Base-by-base conservation (phyloP, 2,113 vertebrate species). In the Sylvietta virens region DNA sequence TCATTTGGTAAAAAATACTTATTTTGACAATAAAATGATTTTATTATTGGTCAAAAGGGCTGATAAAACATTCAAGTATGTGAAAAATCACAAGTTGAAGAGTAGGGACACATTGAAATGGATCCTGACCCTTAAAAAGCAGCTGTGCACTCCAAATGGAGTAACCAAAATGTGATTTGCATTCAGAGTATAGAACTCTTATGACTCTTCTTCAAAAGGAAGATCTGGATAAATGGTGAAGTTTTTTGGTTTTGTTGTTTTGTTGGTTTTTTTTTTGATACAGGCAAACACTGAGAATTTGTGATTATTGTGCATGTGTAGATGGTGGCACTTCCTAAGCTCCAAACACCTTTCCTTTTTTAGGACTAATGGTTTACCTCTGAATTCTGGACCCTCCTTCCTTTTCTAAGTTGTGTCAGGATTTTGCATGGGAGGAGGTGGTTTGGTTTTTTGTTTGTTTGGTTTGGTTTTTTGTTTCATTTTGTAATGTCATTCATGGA, bases 11-110 rank as follows among this genome's bases (percentile, higher is more conserved):
- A 88, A 92, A 94, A 84, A 28, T 66, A 91, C 44, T 88, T 96
- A 76, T 92, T 84, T 90, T 98, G 73, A 93, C 91, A 96, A 92
- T 94, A 86, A 97, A 95, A 82, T 67, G 56, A 90, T 95, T 71
- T 31, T 81, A 58, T 53, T 95, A 62, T 82, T 95, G 94, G 92
- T 89, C 92, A 94, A 60, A 97, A 97, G 92, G 79, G 54, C 86
- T 95, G 93, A 70, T 69, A 92, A 73, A 89, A 91, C 30, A 57
- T 71, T 65, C 14, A 80, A 56, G 42, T 94, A 66, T 33, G 18
- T 86, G 66, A 80, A 72, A 86, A 86, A 39, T 48, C 13, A 4
- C 11, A 8, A 87, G 40, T 37, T 91, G 35, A 71, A 50, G 33
- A 54, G 22, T 44, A 47, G 71, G 81, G 54, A 67, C 23, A 22